phyloP scores from a whole-genome alignment of 2,113 vertebrate species.

The Hydrochoerus hydrochaeris region DNA sequence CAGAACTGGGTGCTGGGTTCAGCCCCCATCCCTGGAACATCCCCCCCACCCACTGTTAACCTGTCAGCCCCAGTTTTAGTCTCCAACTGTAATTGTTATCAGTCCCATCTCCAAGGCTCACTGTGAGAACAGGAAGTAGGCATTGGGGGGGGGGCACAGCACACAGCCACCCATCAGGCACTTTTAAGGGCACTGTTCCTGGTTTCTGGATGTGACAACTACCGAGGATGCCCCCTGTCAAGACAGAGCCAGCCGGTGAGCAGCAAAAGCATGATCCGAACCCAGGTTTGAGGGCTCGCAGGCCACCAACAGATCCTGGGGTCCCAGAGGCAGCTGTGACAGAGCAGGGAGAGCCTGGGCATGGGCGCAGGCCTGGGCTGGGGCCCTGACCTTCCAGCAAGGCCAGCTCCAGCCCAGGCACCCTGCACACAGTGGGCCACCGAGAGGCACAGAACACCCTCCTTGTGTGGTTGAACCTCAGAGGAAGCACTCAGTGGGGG shows the following conservation, averaged over 20 bases:
- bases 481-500: not conserved
- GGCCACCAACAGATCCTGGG: too few species aligned
- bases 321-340: accelerated
- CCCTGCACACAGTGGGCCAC: not conserved
- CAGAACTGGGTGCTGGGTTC: not conserved
- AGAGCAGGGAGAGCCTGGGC: too few species aligned
- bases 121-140: accelerated
- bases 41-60: accelerated
- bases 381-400: not conserved
- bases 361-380: accelerated
- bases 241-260: accelerated
- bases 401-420: not conserved
- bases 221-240: not conserved
- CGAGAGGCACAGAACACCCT: not conserved
- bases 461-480: not conserved
- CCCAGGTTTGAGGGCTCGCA: not conserved
- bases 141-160: accelerated
- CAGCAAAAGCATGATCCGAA: not conserved
- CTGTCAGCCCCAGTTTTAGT: not conserved
- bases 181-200: accelerated
- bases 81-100: accelerated
- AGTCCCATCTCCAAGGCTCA: not conserved
- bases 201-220: not conserved
- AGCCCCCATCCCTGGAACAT: not conserved
- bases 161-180: accelerated